A percentile compares a stretch with the other conserved stretches of the same genome.
Evolutionary conservation across 64 coral and sea anemone species (phyloP).

Genomic region (Dendrophyllia cribrosa): DNA sequence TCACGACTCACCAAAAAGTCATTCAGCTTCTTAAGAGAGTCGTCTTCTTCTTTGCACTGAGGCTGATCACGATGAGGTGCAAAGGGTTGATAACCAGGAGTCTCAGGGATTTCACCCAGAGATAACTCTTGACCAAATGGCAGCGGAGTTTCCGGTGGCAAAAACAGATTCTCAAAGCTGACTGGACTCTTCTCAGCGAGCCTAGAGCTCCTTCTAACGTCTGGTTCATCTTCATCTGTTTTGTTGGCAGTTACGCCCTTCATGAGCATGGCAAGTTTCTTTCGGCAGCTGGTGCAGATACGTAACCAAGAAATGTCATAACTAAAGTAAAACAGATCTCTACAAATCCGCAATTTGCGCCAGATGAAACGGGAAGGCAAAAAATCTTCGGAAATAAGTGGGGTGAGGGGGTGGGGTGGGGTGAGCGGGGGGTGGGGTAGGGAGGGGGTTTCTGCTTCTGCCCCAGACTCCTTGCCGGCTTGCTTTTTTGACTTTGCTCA

Average conservation of each 20-base stretch:
- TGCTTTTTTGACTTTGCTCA: too few species aligned
- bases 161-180: conserved; percentile 12
- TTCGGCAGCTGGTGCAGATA: conserved; percentile 34
- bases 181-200: neutral
- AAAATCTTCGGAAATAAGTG: too few species aligned
- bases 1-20: conserved; percentile 24
- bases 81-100: conserved; percentile 17
- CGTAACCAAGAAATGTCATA: neutral
- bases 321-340: too few species aligned
- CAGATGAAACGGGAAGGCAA: too few species aligned
- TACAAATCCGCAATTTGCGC: too few species aligned
- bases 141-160: neutral
- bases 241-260: neutral
- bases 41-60: neutral
- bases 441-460: too few species aligned
- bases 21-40: conserved; percentile 17
- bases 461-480: too few species aligned
- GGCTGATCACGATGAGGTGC: neutral
- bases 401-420: too few species aligned
- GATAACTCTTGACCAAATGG: neutral
- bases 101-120: neutral
- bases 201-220: neutral
- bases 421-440: too few species aligned
- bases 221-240: neutral
- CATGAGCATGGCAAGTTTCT: neutral